Evolutionary conservation across 2,888 invertebrate species (phyloP).

Genomic region (Stomorhina lunata): DNA sequence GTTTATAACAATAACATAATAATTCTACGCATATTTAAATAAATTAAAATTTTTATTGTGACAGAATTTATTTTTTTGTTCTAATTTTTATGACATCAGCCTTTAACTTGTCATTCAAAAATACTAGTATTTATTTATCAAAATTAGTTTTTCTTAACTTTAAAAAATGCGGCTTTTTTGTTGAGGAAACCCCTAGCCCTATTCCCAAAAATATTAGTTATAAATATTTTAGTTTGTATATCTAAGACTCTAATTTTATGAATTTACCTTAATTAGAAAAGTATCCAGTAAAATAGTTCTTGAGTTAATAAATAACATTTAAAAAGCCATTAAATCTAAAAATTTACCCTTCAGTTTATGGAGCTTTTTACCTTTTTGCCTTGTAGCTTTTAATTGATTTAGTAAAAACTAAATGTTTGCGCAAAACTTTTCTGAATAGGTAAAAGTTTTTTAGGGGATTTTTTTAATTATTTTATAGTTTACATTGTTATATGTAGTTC

Average conservation of each 20-base stretch:
- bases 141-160: too few species aligned
- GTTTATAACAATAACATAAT: not conserved
- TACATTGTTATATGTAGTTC: not conserved
- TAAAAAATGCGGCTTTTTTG: too few species aligned
- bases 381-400: not conserved
- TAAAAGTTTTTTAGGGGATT: not conserved
- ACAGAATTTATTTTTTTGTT: not conserved
- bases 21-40: not conserved
- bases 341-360: conserved; percentile 4
- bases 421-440: not conserved
- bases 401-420: not conserved
- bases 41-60: not conserved
- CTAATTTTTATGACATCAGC: not conserved
- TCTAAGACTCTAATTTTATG: not conserved
- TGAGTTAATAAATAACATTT: conserved; percentile 34
- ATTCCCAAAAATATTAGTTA: not conserved
- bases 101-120: not conserved
- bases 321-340: conserved; percentile 35
- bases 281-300: conserved; percentile 16
- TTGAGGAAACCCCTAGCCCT: not conserved
- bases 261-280: conserved; percentile 5
- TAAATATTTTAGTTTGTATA: not conserved
- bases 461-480: conserved; percentile 4
- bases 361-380: not conserved
- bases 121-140: too few species aligned